Evolutionary conservation across 2,888 invertebrate genomes (phyloP).

Genomic region (Chrysomela aeneicollis): DNA sequence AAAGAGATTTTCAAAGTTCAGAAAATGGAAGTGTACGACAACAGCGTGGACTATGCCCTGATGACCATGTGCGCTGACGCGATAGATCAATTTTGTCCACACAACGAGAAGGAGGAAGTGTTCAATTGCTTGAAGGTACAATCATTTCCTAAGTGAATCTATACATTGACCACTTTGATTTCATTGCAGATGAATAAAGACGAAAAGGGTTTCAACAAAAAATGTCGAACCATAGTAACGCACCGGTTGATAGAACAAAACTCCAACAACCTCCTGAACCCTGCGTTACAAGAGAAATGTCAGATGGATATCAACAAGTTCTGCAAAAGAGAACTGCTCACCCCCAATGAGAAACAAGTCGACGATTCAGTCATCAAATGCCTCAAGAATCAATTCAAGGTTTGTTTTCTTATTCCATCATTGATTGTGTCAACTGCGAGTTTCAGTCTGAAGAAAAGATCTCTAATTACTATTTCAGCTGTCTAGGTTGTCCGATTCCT

Average conservation of each 20-base stretch:
- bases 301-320: slow-evolving; percentile 79
- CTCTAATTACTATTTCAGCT: slow-evolving; percentile 54
- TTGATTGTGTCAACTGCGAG: no score
- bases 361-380: slow-evolving; percentile 88
- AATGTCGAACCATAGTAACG: slow-evolving; percentile 84
- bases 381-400: slow-evolving; percentile 79
- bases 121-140: slow-evolving; percentile 81
- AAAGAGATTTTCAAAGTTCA: slow-evolving; percentile 85
- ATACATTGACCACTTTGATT: neutral
- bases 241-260: slow-evolving; percentile 91
- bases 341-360: slow-evolving; percentile 66
- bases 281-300: slow-evolving; percentile 82
- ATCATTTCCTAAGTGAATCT: no score
- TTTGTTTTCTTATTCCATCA: neutral
- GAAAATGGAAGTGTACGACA: slow-evolving; percentile 85
- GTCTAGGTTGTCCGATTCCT: slow-evolving; percentile 75
- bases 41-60: slow-evolving; percentile 86
- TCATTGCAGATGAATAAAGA: slow-evolving; percentile 73
- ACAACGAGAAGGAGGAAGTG: slow-evolving; percentile 72
- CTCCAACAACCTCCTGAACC: slow-evolving; percentile 89
- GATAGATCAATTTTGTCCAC: slow-evolving; percentile 85
- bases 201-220: slow-evolving; percentile 79
- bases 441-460: no score
- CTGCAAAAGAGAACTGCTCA: slow-evolving; percentile 59
- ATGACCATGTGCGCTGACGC: slow-evolving; percentile 85